phyloP scores from a whole-genome alignment of 2,888 invertebrate species.

The Ormyrus nitidulus region DNA sequence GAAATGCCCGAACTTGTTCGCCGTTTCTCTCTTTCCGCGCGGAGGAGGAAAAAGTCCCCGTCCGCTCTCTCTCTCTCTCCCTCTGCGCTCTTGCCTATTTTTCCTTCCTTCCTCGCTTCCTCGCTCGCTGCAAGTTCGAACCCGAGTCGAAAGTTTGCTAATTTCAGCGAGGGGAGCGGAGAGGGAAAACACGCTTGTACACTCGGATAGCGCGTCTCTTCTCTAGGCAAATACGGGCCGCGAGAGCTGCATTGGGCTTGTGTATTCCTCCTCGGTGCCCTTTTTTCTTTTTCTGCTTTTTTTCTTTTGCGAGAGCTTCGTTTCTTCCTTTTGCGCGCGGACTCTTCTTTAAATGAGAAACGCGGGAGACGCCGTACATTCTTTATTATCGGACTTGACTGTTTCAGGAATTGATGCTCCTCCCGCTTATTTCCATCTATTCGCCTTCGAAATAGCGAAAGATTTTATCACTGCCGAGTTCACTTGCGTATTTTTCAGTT shows the following conservation, averaged over 20 bases:
- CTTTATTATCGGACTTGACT: slow-evolving; percentile 40
- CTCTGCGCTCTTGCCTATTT: slow-evolving; percentile 43
- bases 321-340: too few species aligned
- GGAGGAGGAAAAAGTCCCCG: slow-evolving; percentile 46
- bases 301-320: neutral
- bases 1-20: slow-evolving; percentile 51
- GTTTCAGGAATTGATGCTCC: neutral
- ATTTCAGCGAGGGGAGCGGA: slow-evolving; percentile 50
- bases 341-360: neutral
- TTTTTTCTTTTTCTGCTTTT: neutral
- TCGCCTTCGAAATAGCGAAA: neutral
- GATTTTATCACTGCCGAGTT: too few species aligned
- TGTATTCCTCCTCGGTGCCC: slow-evolving; percentile 17
- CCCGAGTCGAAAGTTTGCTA: slow-evolving; percentile 56
- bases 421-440: slow-evolving; percentile 15
- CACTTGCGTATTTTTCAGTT: too few species aligned
- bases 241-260: slow-evolving; percentile 1
- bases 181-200: slow-evolving; percentile 22
- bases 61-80: slow-evolving; percentile 19
- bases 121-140: slow-evolving; percentile 41
- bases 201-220: slow-evolving; percentile 33
- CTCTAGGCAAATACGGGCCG: slow-evolving; percentile 54
- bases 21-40: slow-evolving; percentile 30
- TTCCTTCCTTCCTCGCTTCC: slow-evolving; percentile 39
- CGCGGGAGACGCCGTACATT: slow-evolving; percentile 10